Percentiles rank a stretch among this genome's conserved stretches.
phyloP scores from a whole-genome alignment of 23 tunicate genomes.

The Phallusia fumigata region DNA sequence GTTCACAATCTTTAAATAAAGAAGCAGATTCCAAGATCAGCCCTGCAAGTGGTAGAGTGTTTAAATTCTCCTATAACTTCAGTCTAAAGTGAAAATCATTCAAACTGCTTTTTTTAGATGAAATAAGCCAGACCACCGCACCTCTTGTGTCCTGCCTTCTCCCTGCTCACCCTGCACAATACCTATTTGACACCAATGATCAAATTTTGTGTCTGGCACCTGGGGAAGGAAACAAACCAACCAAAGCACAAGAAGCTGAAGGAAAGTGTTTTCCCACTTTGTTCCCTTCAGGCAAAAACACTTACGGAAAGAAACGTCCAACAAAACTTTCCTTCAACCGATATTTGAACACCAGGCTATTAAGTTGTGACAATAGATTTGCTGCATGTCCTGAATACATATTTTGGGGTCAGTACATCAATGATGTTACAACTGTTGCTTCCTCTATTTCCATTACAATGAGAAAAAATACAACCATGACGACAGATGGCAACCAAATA shows the following conservation, averaged over 20 bases:
- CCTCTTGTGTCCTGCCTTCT: slow-evolving; percentile 27
- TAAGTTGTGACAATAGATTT: slow-evolving; percentile 26
- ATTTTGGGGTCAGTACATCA: too few relatives aligned
- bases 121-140: background rate
- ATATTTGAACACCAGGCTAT: slow-evolving; percentile 13
- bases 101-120: background rate
- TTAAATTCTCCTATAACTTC: too few relatives aligned
- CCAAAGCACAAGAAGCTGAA: slow-evolving; percentile 4
- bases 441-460: slow-evolving; percentile 15
- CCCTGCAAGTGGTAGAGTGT: too few relatives aligned
- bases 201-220: background rate
- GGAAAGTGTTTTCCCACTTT: slow-evolving; percentile 11
- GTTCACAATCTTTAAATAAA: too few relatives aligned
- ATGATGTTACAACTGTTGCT: slow-evolving; percentile 2
- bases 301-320: background rate
- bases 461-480: background rate
- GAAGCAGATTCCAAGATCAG: too few relatives aligned
- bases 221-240: background rate
- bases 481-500: background rate
- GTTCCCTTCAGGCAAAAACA: slow-evolving; percentile 16
- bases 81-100: background rate
- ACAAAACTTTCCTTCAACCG: background rate
- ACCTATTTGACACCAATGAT: slow-evolving; percentile 1
- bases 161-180: slow-evolving; percentile 20
- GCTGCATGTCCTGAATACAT: too few relatives aligned